Conservation (phyloP, 2,113 vertebrate species). For the Oncorhynchus nerka region DNA sequence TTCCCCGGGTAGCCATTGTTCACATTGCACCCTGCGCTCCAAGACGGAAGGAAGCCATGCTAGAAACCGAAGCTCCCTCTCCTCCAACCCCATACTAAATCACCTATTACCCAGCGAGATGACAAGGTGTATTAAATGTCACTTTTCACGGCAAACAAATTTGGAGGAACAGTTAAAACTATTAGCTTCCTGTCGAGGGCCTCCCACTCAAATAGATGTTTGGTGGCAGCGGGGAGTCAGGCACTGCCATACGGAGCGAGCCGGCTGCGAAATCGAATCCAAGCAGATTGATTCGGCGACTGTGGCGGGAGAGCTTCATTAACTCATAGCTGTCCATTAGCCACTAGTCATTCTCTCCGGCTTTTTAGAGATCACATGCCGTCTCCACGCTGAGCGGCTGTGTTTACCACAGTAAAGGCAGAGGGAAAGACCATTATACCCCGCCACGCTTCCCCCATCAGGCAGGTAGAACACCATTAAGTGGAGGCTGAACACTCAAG, state of each 20-base stretch:
- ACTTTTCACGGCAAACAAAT: slow-evolving; percentile 81
- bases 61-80: neutral
- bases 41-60: neutral
- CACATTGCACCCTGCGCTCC: neutral
- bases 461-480: slow-evolving; percentile 14
- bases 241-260: slow-evolving; percentile 58
- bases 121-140: slow-evolving; percentile 76
- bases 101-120: slow-evolving; percentile 33
- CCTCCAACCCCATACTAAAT: neutral
- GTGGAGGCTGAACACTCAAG: slow-evolving; percentile 25
- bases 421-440: slow-evolving; percentile 30
- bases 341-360: slow-evolving; percentile 33
- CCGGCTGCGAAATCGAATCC: slow-evolving; percentile 72
- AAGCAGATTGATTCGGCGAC: slow-evolving; percentile 75
- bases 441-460: slow-evolving; percentile 6
- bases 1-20: neutral
- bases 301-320: slow-evolving; percentile 74
- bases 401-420: slow-evolving; percentile 4
- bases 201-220: slow-evolving; percentile 63
- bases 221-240: slow-evolving; percentile 65
- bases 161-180: slow-evolving; percentile 82
- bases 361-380: slow-evolving; percentile 25
- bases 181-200: slow-evolving; percentile 82
- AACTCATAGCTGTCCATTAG: slow-evolving; percentile 82
- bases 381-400: slow-evolving; percentile 19